Percentiles rank a stretch among this genome's conserved stretches.
phyloP scores from a whole-genome alignment of 92 coral and sea anemone species.

The Porites cylindrica region DNA sequence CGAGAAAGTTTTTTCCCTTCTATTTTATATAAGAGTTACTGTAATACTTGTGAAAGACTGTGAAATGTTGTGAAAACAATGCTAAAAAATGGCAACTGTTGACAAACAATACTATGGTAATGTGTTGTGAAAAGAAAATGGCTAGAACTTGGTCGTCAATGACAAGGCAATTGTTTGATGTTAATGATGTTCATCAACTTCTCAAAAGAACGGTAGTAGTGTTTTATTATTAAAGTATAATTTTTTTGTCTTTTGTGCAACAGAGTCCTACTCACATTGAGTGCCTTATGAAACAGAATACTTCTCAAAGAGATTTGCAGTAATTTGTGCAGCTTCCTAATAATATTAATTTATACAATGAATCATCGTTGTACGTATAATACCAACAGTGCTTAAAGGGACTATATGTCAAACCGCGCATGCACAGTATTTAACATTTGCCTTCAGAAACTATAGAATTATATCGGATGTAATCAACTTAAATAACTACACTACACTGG shows the following conservation, averaged over 20 bases:
- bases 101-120: not conserved
- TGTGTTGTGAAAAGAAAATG: not conserved
- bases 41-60: slow-evolving; percentile 1
- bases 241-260: not conserved
- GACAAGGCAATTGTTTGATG: not conserved
- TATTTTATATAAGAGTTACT: not conserved
- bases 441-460: too few relatives aligned
- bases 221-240: not conserved
- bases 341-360: not conserved
- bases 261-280: slow-evolving; percentile 1
- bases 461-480: too few relatives aligned
- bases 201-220: not conserved
- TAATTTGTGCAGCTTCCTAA: not conserved
- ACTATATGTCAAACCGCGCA: too few relatives aligned
- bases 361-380: not conserved
- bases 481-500: too few relatives aligned
- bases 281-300: not conserved
- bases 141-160: slow-evolving; percentile 1
- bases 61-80: not conserved
- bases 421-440: too few relatives aligned
- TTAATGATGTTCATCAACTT: not conserved
- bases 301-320: not conserved
- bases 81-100: slow-evolving; percentile 3
- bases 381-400: not conserved
- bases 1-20: not conserved